These are phyloP conservation scores for Eriocheir sinensis DNA, from an alignment of 1,140 invertebrate genomes.

Conservation along the genomic window DNA sequence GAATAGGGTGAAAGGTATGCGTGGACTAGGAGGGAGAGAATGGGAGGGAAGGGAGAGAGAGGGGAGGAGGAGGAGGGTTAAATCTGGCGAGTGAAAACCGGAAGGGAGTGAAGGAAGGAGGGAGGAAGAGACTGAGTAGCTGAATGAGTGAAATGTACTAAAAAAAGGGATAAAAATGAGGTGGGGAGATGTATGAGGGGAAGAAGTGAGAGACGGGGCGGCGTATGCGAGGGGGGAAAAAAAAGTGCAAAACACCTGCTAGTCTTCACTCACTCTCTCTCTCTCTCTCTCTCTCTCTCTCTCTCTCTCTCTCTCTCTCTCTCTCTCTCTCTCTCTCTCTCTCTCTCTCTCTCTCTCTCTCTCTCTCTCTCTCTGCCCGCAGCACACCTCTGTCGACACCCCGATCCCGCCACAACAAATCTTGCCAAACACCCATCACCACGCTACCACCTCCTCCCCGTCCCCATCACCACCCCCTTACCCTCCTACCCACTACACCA, in stretches of 20 bases:
- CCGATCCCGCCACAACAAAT: too few relatives aligned
- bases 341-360: slow-evolving; percentile 5
- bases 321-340: not conserved
- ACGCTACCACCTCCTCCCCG: too few relatives aligned
- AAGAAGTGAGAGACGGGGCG: not conserved
- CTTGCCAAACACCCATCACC: too few relatives aligned
- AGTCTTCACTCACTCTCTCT: too few relatives aligned
- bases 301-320: not conserved
- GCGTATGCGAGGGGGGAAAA: not conserved
- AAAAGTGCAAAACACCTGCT: too few relatives aligned
- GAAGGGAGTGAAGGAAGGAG: not conserved
- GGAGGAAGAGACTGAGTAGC: not conserved
- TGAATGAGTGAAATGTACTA: not conserved
- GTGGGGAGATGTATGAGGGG: not conserved
- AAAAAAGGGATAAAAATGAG: not conserved
- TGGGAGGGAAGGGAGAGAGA: too few relatives aligned
- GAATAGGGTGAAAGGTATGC: not conserved
- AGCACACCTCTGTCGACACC: not conserved
- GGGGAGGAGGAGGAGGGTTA: too few relatives aligned
- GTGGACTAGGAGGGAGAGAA: too few relatives aligned
- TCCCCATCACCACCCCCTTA: too few relatives aligned
- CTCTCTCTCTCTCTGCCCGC: not conserved
- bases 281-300: too few relatives aligned
- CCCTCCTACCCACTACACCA: too few relatives aligned
- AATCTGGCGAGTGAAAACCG: too few relatives aligned